Conservation (phyloP, 2,113 vertebrate species). For the Cettia cetti region DNA sequence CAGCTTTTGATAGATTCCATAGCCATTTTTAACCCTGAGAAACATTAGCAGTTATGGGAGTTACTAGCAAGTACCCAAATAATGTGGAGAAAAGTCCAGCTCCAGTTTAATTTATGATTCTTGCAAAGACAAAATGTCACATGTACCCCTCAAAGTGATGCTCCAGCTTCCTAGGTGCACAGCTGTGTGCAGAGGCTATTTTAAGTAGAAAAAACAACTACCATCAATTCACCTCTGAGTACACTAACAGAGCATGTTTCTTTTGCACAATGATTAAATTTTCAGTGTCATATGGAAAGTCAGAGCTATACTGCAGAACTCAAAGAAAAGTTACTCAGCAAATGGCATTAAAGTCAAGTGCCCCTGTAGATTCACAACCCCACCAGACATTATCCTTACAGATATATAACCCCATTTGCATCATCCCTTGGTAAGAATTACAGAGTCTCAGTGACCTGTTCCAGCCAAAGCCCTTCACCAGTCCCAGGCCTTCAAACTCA, state of each 20-base stretch:
- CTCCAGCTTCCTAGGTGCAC: background rate
- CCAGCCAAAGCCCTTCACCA: background rate
- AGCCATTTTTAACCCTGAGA: background rate
- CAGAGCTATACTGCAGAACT: background rate
- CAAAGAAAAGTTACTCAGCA: background rate
- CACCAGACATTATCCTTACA: background rate
- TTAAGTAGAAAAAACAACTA: background rate
- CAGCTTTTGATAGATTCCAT: background rate
- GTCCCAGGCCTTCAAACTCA: background rate
- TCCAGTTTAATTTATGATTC: background rate
- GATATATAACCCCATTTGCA: background rate
- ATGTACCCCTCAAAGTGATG: background rate
- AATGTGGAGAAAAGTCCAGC: background rate
- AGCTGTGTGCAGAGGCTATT: background rate
- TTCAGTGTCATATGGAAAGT: background rate
- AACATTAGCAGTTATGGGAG: background rate
- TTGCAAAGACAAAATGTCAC: background rate
- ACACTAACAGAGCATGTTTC: background rate
- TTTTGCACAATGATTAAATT: background rate
- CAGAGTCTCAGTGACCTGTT: background rate
- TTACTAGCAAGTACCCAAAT: background rate
- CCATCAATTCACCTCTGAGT: background rate
- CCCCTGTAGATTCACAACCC: background rate
- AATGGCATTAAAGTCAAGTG: background rate
- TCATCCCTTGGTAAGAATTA: background rate